Evolutionary conservation across 64 coral and sea anemone species (phyloP), one percentile per base, ranked within the genome.

Genomic region (Actinia equina): DNA sequence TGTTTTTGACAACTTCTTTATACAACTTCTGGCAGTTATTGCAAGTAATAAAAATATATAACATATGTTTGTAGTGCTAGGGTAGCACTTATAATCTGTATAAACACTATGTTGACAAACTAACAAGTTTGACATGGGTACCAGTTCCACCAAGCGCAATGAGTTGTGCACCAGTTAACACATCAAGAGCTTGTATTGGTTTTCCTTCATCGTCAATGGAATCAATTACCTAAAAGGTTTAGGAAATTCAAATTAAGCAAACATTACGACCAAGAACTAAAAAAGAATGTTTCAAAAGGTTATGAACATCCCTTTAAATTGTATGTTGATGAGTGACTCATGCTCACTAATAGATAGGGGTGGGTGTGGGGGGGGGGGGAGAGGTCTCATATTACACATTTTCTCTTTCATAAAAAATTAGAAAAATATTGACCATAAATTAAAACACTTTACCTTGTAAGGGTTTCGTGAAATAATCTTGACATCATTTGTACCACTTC

Each of bases 401-500:
- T 37, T 37, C 30, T 37, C 30, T 37, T 37, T 37, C 30, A 37
- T 37, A 37, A 37, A 37, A 37, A 37, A 37, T 37, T 37, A 37
- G 30, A 37, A 37, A 37, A 37, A 58, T 82, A 15, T 82, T 0
- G 46, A 49, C 7, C 46, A n/a, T 65, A 20, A n/a, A 61, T 59
- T n/a, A n/a, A n/a, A n/a, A n/a, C n/a, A 37, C 0, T 37, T 37
- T 37, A 98, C 96, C 86, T 93, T 57, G 65, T 94, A 71, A 54
- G 85, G 89, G 25, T 83, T 92, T 60, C 93, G 86, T 71, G 89
- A 89, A 49, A 98, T 88, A 43, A 98, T 82, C 54, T 98, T 98
- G 2, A 95, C 63, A 86, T 98, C 93, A 82, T 95, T 95, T 27
- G 93, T 98, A 57, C 97, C 97, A 87, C 97, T 99, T 23, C 97